Evolutionary conservation across 2,797 vertebrate genomes (phyloP).

Genomic region (Antennarius maculatus): DNA sequence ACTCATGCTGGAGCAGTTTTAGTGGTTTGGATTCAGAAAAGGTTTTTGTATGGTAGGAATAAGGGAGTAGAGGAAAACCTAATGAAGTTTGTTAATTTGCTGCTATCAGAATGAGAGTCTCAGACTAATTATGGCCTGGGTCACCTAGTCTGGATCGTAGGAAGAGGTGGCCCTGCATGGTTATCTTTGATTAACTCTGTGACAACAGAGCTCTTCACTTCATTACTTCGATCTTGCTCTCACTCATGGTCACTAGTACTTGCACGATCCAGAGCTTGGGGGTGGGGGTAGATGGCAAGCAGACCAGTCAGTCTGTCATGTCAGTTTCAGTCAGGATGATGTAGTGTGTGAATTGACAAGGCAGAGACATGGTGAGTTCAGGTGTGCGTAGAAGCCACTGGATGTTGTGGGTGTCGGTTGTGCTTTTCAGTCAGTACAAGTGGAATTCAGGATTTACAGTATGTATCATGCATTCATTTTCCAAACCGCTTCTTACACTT

Average conservation of each 20-base stretch:
- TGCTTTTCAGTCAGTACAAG: slow-evolving; percentile 58
- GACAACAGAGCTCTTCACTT: slow-evolving; percentile 66
- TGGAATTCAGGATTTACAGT: slow-evolving; percentile 57
- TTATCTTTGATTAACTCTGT: slow-evolving; percentile 77
- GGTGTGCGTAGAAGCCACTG: slow-evolving; percentile 32
- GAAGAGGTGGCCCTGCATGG: slow-evolving; percentile 73
- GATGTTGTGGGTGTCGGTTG: slow-evolving; percentile 39
- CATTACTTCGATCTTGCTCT: slow-evolving; percentile 67
- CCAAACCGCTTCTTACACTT: too few species aligned
- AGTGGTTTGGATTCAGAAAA: slow-evolving; percentile 29
- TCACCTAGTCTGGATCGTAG: slow-evolving; percentile 75
- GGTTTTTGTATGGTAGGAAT: slow-evolving; percentile 39
- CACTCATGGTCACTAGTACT: slow-evolving; percentile 39
- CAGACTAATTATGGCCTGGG: slow-evolving; percentile 77
- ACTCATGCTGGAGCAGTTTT: slow-evolving; percentile 37
- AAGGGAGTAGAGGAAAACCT: slow-evolving; percentile 47
- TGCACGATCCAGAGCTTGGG: slow-evolving; percentile 7
- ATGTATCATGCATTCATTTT: too few species aligned
- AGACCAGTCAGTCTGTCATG: slow-evolving; percentile 37
- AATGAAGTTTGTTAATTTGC: slow-evolving; percentile 79
- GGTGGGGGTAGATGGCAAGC: slow-evolving; percentile 38
- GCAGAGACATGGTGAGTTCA: slow-evolving; percentile 33
- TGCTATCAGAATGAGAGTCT: slow-evolving; percentile 76
- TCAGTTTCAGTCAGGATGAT: slow-evolving; percentile 15
- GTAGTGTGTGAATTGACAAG: slow-evolving; percentile 33